Evolutionary conservation across 2,888 invertebrate genomes (phyloP), one percentile per base, ranked within the genome.

Genomic region (Drosophila quinaria): DNA sequence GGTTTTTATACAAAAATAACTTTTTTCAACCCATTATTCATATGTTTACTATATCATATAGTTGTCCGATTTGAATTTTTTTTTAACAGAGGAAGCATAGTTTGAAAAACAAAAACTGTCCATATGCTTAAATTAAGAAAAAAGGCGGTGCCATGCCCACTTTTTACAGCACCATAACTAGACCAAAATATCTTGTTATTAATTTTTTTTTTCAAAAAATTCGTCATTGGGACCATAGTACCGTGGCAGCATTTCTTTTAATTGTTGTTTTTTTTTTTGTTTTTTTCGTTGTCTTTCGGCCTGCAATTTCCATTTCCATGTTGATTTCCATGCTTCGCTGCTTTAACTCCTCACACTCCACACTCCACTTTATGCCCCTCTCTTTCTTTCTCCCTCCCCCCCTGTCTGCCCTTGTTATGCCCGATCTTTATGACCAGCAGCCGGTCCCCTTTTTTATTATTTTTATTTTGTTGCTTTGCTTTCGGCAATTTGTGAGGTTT

Each of bases 291-390:
- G 51, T 9, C 50, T 55, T 47, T 64, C 58, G 56, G 56, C 59
- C 59, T 60, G 66, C 85, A 81, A 85, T 87, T 25, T 25, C 25
- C 25, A 25, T 25, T 88, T 82, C 76, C 87, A 80, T 74, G 82
- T 88, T 70, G 66, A 79, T 85, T 85, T 81, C 76, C 76, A 83
- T 77, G 89, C 87, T 74, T 83, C 58, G 87, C 35, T 80, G 78
- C 63, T 50, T 54, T 63, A 52, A 51, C 52, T 56, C 55, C 52
- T 22, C 22, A 22, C 22, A 25, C 25, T 19, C 19, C 19, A 39
- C 37, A 70, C 41, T 29, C 47, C 37, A 25, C 22, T 46, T 15
- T 19, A 22, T 39, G 46, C 42, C 37, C 25, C 29, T 29, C 29
- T 29, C 29, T 29, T 8, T n/a, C 37, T n/a, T 10, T 13, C 15